Evolutionary conservation across 2,888 invertebrate species (phyloP), one percentile per base, ranked within the genome.

Genomic region (Vesta saturnalis): DNA sequence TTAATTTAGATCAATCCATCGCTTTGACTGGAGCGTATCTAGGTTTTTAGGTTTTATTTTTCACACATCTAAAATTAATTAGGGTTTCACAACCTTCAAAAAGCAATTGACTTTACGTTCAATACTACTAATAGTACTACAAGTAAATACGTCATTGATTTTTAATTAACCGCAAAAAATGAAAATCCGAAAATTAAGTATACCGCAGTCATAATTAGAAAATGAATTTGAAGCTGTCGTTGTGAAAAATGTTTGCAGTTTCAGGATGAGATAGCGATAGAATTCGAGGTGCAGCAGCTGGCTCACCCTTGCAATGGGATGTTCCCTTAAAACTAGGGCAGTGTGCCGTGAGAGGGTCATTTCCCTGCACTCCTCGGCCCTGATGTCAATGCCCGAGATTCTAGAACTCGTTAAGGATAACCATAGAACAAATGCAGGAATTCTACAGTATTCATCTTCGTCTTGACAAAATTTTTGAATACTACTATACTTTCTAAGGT

Each of bases 281-380:
- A 57, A 67, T 67, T 58, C 57, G 57, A 61, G 62, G 58, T 67
- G 67, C 67, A 66, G 74, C 70, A 75, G 75, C 75, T 67, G 73
- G 72, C 73, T 70, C 72, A 72, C 75, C 76, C 76, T 72, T 74
- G 71, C 72, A 71, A 73, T 72, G 74, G 75, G 70, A 73, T 74
- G 76, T 74, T 74, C 68, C 71, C 71, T 73, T 72, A 71, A 76
- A 82, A 80, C 75, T 82, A 77, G 83, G 82, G 77, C 81, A 83
- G 79, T 82, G 80, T 81, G 82, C 77, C 83, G 76, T 75, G 76
- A 73, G 74, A 72, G 69, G 72, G 73, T 73, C 71, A 69, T 60
- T 65, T 72, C 74, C 75, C 76, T 74, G 70, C 74, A 68, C 64
- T 66, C 70, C 72, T 71, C 73, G 71, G 69, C 70, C 60, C 71